phyloP scores from a whole-genome alignment of 2,888 invertebrate species.

The Parascotia fuliginaria region DNA sequence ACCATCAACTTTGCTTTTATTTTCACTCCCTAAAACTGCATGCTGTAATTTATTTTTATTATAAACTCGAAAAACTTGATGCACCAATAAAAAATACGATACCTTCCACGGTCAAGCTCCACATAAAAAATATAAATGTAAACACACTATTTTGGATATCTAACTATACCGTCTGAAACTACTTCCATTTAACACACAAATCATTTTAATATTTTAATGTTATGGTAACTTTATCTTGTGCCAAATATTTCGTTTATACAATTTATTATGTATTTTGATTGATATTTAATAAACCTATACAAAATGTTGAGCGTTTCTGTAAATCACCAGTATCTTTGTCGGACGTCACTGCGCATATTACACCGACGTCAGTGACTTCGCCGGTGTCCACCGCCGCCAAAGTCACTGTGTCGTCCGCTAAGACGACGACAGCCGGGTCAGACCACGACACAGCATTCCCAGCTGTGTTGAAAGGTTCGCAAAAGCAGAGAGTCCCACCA shows the following conservation, averaged over 20 bases:
- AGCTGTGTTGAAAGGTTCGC: constrained; percentile 90
- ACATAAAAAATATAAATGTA: constrained; percentile 82
- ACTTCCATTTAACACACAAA: constrained; percentile 70
- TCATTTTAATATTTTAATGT: constrained; percentile 47
- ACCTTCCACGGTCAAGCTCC: constrained; percentile 80
- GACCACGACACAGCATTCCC: constrained; percentile 88
- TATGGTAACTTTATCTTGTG: constrained; percentile 54
- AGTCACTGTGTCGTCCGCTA: constrained; percentile 62
- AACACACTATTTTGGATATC: constrained; percentile 79
- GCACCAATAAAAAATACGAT: constrained; percentile 79
- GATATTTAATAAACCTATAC: constrained; percentile 65
- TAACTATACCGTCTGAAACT: constrained; percentile 50
- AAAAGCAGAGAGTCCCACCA: constrained; percentile 92
- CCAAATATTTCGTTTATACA: constrained; percentile 59
- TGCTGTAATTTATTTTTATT: constrained; percentile 53
- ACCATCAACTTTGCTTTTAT: constrained; percentile 56
- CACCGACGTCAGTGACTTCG: constrained; percentile 78
- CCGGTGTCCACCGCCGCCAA: constrained; percentile 75
- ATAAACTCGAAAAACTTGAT: constrained; percentile 55
- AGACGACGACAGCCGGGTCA: constrained; percentile 62
- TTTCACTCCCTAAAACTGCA: constrained; percentile 61
- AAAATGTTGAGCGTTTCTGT: constrained; percentile 46
- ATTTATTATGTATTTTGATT: constrained; percentile 55
- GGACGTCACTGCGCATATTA: constrained; percentile 84
- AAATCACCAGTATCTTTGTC: constrained; percentile 79